Evolutionary conservation across 2,888 invertebrate genomes (phyloP), one percentile per base, ranked within the genome.

Genomic region (Acleris literana): DNA sequence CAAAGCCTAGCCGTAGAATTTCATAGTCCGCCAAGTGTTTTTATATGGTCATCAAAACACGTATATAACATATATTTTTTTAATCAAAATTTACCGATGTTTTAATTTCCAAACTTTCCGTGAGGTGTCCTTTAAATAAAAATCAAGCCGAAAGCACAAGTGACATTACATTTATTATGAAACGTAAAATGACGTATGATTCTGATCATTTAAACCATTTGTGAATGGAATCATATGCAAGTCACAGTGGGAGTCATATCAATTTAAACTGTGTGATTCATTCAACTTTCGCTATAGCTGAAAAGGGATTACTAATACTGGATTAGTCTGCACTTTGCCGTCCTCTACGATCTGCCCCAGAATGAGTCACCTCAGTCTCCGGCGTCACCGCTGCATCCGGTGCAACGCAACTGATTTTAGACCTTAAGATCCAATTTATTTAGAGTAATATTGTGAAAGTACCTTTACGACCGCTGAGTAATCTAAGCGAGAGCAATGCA

Each of bases 401-500:
- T 71, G 71, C 69, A 70, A 46, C 52, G 44, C 18, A 33, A 61
- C 22, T 52, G 20, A 65, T 20, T 39, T 52, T 53, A 33, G 11
- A 57, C 60, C 44, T 56, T 61, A 39, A 29, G 33, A 43, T 20
- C 4, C 43, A 39, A 22, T 20, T 33, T 46, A 52, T 20, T 61
- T 61, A 49, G 22, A 46, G 22, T 11, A 13, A 18, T 20, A 33
- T 59, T 33, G 48, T 20, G 33, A 46, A 46, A 46, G 25, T 46
- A 46, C 46, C 43, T 57, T 57, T 46, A 46, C 25, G 57, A 57
- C 59, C 63, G 57, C 64, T 54, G 52, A 70, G 71, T 69, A 75
- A 74, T 76, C 73, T 67, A 66, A 71, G 66, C 69, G 74, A 77
- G 70, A 74, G 74, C 72, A 72, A 71, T 66, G 68, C 57, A 69